Evolutionary conservation across 2,888 invertebrate genomes (phyloP), one percentile per base, ranked within the genome.

Genomic region (Cheilosia urbana): DNA sequence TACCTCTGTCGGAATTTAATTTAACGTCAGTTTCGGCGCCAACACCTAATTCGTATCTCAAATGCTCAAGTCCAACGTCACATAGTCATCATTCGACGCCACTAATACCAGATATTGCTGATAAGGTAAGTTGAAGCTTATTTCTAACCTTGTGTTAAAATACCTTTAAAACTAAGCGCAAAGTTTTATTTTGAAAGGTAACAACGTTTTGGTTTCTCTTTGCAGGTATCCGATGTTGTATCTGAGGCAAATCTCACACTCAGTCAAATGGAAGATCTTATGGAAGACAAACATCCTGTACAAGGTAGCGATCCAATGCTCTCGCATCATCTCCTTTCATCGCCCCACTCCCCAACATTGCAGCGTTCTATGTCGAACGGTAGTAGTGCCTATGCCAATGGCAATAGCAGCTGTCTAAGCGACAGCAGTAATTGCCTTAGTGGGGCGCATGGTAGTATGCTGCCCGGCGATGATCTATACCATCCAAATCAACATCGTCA

Each of bases 221-320:
- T 66, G 60, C 89, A 94, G 93, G 93, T 94, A 93, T 93, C 94
- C 2, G 94, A 94, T 87, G 93, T 94, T 57, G 93, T 94, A 82
- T 92, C 93, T 24, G 94, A 94, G 87, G 93, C 93, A 24, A 93
- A 93, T 60, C 90, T 94, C 87, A 94, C 93, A 89, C 92, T 94
- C 88, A 93, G 94, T 77, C 94, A 94, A 88, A 94, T 95, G 90
- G 95, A 95, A 87, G 95, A 95, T 90, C 92, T 95, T 62, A 94
- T 94, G 94, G 94, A 94, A 87, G 94, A 94, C 88, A 94, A 94
- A 37, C 93, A 93, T 88, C 93, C 94, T 4, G 93, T 93, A 15
- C 94, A 94, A 87, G 93, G 94, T 30, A 94, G 94, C 55, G 95
- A 95, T 90, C 94, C 95, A 4, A 94, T 95, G 93, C 91, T 95